phyloP scores from a whole-genome alignment of 2,113 vertebrate species.

The Plestiodon gilberti region DNA sequence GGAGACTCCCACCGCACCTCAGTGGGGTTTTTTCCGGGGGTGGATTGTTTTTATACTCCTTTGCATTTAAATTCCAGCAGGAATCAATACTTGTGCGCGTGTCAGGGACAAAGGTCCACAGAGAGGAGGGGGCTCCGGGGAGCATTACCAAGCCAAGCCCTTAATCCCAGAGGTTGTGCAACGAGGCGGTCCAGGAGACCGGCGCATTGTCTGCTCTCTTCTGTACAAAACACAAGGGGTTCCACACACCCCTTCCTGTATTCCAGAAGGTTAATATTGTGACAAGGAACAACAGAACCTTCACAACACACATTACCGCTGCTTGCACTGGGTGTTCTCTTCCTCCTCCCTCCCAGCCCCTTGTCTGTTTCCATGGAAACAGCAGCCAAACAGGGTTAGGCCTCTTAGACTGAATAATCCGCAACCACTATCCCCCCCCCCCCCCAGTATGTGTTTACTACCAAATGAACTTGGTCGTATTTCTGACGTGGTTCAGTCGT shows the following conservation, averaged over 20 bases:
- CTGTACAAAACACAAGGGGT: conserved; percentile 28
- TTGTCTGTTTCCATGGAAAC: conserved; percentile 85
- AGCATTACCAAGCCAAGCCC: not conserved
- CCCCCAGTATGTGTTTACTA: not conserved
- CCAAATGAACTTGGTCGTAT: not conserved
- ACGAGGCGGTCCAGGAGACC: conserved; percentile 28
- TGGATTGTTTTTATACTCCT: not conserved
- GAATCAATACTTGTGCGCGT: not conserved
- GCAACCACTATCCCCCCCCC: conserved; percentile 51
- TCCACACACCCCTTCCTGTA: conserved; percentile 52
- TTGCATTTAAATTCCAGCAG: not conserved
- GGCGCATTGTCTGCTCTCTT: not conserved
- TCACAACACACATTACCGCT: conserved; percentile 79
- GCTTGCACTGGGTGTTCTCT: conserved; percentile 1
- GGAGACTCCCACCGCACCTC: too few species aligned
- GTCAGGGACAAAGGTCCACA: conserved; percentile 6
- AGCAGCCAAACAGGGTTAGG: conserved; percentile 65
- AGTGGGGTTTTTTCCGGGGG: not conserved
- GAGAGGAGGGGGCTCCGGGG: not conserved
- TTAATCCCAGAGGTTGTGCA: conserved; percentile 19
- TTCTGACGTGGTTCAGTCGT: not conserved
- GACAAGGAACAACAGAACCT: conserved; percentile 71
- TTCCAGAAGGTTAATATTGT: conserved; percentile 74
- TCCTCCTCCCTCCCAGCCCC: conserved; percentile 61
- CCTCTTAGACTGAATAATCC: conserved; percentile 42